A percentile compares a stretch with the other conserved stretches of the same genome.
phyloP scores from a whole-genome alignment of 2,797 vertebrate species.

The Siniperca obscura region DNA sequence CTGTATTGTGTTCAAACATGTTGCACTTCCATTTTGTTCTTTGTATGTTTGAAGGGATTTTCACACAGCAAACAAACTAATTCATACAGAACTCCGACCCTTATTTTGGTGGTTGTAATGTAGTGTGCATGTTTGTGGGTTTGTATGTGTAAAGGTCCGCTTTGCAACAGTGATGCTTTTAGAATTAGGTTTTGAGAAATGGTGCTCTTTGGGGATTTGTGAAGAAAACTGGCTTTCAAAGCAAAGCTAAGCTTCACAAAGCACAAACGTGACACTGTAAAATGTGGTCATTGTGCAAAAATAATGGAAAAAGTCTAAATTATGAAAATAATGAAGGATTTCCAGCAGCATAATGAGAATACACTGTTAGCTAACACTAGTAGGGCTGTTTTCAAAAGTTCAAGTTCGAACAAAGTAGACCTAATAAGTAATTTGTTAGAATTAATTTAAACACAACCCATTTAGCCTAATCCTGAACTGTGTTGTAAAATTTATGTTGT shows the following conservation, averaged over 20 bases:
- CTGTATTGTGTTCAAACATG: conserved; percentile 12
- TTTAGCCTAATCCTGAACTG: background rate
- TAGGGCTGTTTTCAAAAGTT: background rate
- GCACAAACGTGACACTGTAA: background rate
- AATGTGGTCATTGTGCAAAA: background rate
- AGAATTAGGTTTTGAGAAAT: conserved; percentile 23
- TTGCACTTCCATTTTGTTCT: background rate
- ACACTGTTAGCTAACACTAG: background rate
- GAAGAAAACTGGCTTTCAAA: background rate
- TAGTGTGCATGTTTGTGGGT: background rate
- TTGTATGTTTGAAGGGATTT: conserved; percentile 27
- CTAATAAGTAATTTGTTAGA: background rate
- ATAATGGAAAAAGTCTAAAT: background rate
- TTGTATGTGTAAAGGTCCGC: background rate
- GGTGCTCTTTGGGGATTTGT: background rate
- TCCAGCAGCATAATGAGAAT: background rate
- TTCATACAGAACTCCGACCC: background rate
- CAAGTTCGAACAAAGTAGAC: background rate
- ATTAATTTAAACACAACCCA: too few relatives aligned
- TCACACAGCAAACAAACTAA: conserved; percentile 11
- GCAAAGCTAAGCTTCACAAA: background rate
- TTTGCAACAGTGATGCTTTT: conserved; percentile 10
- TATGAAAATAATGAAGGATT: background rate
- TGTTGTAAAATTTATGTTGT: background rate
- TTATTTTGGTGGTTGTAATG: conserved; percentile 27